Base-by-base conservation (phyloP, 1,140 invertebrate species). In the Spodoptera litura region DNA sequence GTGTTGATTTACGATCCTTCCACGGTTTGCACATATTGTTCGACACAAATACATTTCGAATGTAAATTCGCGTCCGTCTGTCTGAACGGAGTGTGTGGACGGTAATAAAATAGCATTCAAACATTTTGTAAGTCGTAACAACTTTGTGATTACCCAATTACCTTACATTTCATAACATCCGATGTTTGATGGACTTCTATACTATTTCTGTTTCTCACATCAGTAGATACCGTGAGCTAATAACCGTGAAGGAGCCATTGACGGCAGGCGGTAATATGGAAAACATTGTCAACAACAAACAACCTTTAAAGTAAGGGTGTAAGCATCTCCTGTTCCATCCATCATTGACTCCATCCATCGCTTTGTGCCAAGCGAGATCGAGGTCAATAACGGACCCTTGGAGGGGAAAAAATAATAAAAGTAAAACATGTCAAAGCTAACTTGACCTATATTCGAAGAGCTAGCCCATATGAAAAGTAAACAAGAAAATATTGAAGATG, bases 81-180 rank as follows among this genome's bases (percentile, higher is more conserved):
- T 49, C 35, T 25, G 31, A 11, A 11, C 59, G 31, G 35, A 44
- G 35, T 44, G 58, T 61, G 38, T 25, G 62, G 38, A 66, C 62
- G 62, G 27, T 66, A 49, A 15, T 66, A 66, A 66, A 66, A 25
- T 49, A 20, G 38, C 20, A 66, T 9, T 66, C 9, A 66, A 66
- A 66, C 62, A 66, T 66, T 66, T 66, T 66, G 62, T 51, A 66
- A 66, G 15, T 66, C 62, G 62, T 66, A 62, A 38, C 59, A 49
- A 20, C n/a, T 66, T 25, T 15, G 15, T 20, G 62, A 49, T 49
- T 66, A 66, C 38, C 62, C 62, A 66, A 66, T 66, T 66, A 66
- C 62, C n/a, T 49, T 66, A 66, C 62, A 66, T 66, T 66, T 66
- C 62, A 66, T 44, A 66, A 66, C 62, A 66, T 66, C 62, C 62